Percentiles rank a stretch among this genome's conserved stretches.
phyloP scores from a whole-genome alignment of 2,888 invertebrate species.

The Silvanus unidentatus region DNA sequence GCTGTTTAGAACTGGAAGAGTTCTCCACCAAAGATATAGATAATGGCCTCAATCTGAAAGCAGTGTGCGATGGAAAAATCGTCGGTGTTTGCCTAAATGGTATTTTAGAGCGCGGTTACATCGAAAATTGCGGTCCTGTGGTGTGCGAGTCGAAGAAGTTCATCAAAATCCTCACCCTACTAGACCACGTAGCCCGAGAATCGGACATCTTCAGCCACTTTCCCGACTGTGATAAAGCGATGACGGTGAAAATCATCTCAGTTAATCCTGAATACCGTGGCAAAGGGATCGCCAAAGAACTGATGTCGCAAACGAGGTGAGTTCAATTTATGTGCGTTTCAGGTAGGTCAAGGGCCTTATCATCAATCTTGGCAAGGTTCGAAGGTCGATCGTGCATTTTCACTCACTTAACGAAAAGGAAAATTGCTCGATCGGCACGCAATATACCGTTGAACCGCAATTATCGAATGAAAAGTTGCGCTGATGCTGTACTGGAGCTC shows the following conservation, averaged over 20 bases:
- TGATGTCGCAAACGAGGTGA: constrained; percentile 60
- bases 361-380: not conserved
- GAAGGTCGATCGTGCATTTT: too few species aligned
- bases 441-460: too few species aligned
- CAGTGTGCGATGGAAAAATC: constrained; percentile 53
- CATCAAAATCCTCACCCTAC: constrained; percentile 56
- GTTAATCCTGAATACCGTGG: constrained; percentile 62
- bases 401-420: too few species aligned
- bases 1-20: constrained; percentile 59
- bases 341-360: not conserved
- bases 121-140: constrained; percentile 36
- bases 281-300: constrained; percentile 59
- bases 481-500: too few species aligned
- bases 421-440: too few species aligned
- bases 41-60: constrained; percentile 59
- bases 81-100: constrained; percentile 43
- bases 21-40: constrained; percentile 54
- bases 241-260: constrained; percentile 61
- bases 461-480: too few species aligned
- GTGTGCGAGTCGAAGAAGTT: constrained; percentile 53
- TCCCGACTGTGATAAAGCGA: constrained; percentile 50
- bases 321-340: constrained; percentile 21
- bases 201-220: constrained; percentile 55
- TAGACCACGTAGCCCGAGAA: constrained; percentile 53
- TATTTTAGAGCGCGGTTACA: constrained; percentile 23